These are phyloP conservation scores for Paracyclopina nana DNA, from an alignment of 1,140 invertebrate species.

Conservation along the genomic window DNA sequence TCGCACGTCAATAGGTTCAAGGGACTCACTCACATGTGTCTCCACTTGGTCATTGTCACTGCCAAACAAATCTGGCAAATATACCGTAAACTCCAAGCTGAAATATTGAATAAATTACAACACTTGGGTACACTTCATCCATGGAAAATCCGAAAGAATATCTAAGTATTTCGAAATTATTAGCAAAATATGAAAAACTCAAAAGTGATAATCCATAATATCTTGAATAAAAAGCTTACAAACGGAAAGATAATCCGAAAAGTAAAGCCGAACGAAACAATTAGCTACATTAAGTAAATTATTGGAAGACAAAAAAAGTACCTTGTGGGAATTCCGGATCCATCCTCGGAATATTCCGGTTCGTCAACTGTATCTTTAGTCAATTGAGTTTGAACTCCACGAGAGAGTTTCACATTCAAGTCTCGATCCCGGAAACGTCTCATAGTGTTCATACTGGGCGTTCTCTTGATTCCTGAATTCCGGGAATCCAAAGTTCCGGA, in stretches of 20 bases:
- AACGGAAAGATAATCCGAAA: no score
- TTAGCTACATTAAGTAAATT: no score
- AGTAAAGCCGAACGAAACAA: no score
- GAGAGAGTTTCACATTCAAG: conserved; percentile 1
- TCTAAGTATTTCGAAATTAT: no score
- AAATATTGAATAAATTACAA: no score
- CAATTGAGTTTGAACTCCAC: conserved; percentile 10
- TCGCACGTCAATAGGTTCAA: conserved; percentile 6
- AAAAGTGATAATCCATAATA: no score
- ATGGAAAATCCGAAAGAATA: no score
- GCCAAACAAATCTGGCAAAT: conserved; percentile 10
- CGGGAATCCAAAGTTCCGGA: neutral
- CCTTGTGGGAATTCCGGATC: no score
- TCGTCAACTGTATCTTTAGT: conserved; percentile 5
- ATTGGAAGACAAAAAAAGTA: no score
- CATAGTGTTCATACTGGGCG: neutral
- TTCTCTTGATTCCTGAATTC: neutral
- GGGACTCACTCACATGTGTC: conserved; percentile 6
- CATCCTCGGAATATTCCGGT: neutral
- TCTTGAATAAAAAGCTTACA: no score
- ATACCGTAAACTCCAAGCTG: neutral
- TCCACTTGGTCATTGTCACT: neutral
- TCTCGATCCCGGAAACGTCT: neutral
- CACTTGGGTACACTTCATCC: no score
- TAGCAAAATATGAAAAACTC: no score